phyloP scores from a whole-genome alignment of 1,140 invertebrate genomes.

The Drosophila athabasca region DNA sequence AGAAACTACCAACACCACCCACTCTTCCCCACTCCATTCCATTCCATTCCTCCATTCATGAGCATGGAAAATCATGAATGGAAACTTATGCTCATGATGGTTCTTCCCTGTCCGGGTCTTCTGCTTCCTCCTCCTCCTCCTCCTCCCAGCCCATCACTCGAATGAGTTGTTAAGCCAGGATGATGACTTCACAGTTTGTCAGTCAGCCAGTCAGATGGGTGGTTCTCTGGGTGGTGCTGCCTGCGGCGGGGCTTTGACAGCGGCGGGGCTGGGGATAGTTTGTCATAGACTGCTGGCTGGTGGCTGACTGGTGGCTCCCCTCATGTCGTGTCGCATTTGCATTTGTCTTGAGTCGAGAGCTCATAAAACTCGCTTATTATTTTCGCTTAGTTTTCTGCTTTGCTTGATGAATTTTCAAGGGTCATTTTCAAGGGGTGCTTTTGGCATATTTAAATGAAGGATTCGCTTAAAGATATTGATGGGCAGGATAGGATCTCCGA shows the following conservation, averaged over 20 bases:
- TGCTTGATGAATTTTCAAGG: conserved; percentile 16
- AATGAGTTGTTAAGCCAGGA: conserved; percentile 81
- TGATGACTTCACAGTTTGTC: conserved; percentile 83
- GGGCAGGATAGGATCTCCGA: too few species aligned
- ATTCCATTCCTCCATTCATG: conserved; percentile 14
- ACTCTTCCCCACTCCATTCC: conserved; percentile 22
- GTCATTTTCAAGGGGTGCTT: conserved; percentile 3
- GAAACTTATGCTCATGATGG: conserved; percentile 63
- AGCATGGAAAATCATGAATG: conserved; percentile 66
- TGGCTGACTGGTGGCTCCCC: neutral
- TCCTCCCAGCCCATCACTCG: conserved; percentile 51
- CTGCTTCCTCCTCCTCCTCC: conserved; percentile 9
- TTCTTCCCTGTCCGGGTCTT: conserved; percentile 32
- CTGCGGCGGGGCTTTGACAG: conserved; percentile 13
- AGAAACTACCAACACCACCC: conserved; percentile 37
- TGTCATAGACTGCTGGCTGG: conserved; percentile 42
- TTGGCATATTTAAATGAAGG: conserved; percentile 3
- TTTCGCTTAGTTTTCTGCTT: conserved; percentile 32
- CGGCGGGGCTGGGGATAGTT: conserved; percentile 54
- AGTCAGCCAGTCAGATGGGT: conserved; percentile 79
- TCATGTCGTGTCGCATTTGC: conserved; percentile 72
- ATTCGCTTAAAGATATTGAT: conserved; percentile 1
- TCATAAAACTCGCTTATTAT: conserved; percentile 48
- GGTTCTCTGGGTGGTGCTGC: conserved; percentile 32
- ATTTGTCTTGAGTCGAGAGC: conserved; percentile 60